phyloP scores from a whole-genome alignment of 2,888 invertebrate genomes.

The Cyclophora punctaria region DNA sequence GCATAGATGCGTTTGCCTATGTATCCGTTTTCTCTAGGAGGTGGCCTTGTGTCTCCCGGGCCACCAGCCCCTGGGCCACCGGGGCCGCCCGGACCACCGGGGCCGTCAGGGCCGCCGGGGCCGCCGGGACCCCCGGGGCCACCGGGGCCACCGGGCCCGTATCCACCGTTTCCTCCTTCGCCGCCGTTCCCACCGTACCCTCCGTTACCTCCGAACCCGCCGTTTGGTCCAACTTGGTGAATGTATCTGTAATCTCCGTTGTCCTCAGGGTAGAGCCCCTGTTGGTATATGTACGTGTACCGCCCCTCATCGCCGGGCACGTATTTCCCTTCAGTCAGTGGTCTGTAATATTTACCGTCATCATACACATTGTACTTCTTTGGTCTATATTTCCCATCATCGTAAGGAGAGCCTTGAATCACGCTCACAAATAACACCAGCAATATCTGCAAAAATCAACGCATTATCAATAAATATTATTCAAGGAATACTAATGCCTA shows the following conservation, averaged over 20 bases:
- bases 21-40: conserved; percentile 37
- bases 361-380: conserved; percentile 43
- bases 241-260: conserved; percentile 71
- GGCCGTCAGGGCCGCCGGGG: conserved; percentile 27
- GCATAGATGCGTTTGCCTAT: conserved; percentile 52
- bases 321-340: conserved; percentile 68
- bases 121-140: conserved; percentile 40
- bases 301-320: conserved; percentile 68
- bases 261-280: conserved; percentile 44
- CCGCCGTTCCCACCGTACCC: conserved; percentile 31
- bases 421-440: conserved; percentile 33
- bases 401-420: conserved; percentile 39
- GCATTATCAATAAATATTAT: background rate
- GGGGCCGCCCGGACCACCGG: conserved; percentile 22
- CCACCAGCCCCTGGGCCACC: conserved; percentile 25
- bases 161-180: conserved; percentile 22
- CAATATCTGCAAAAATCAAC: conserved; percentile 38
- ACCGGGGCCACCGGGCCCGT: conserved; percentile 27
- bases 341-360: conserved; percentile 62
- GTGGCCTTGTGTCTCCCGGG: conserved; percentile 15
- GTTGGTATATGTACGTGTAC: conserved; percentile 62
- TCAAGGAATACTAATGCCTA: background rate
- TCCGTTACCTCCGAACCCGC: conserved; percentile 39
- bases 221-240: conserved; percentile 52
- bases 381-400: conserved; percentile 55